Base-by-base conservation (phyloP, 2,888 invertebrate species). In the Subacronicta megacephala region DNA sequence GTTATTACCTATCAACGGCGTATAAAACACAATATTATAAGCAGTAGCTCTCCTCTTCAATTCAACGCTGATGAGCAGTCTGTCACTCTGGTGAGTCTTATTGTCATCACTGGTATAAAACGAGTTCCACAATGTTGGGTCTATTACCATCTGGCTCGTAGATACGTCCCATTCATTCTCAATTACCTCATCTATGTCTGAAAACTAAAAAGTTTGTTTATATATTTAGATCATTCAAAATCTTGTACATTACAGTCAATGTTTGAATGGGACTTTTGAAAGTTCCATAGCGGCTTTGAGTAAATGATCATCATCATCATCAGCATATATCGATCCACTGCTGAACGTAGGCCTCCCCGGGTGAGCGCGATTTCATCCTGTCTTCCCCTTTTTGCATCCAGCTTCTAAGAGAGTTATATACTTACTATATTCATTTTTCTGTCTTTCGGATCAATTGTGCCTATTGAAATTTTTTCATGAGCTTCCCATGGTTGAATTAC, bases 1-100 rank as follows among this genome's bases (percentile, higher is more conserved):
- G 83, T n/a, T 9, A 6, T 38, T 82, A 94, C 94, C 90, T n/a
- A 90, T 35, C 1, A 94, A 74, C 0, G 94, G 94, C 0, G 92
- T 90, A 64, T 94, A 93, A 47, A 93, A 90, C 0, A 88, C 90
- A 12, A 92, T 83, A 42, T 90, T 90, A 47, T 89, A 89, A 1
- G 85, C 68, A 0, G 82, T 78, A 0, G 92, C 87, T 2, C 54
- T 75, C 52, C 94, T 85, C 54, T 68, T 83, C 49, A 94, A 41
- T 1, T 58, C 29, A 0, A 94, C 18, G 2, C 63, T 78, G 2
- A 93, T 76, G 0, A 88, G 40, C 0, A 87, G 64, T 46, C 87
- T 75, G 41, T 93, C 92, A 51, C 90, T 89, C 42, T 81, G 80
- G 31, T 83, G 80, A 0, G 84, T 87, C 0, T 68, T 60, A 20